Percentiles rank a stretch among this genome's conserved stretches.
Conservation (phyloP, 2,797 vertebrate species). For the Lepilemur septentrionalis region DNA sequence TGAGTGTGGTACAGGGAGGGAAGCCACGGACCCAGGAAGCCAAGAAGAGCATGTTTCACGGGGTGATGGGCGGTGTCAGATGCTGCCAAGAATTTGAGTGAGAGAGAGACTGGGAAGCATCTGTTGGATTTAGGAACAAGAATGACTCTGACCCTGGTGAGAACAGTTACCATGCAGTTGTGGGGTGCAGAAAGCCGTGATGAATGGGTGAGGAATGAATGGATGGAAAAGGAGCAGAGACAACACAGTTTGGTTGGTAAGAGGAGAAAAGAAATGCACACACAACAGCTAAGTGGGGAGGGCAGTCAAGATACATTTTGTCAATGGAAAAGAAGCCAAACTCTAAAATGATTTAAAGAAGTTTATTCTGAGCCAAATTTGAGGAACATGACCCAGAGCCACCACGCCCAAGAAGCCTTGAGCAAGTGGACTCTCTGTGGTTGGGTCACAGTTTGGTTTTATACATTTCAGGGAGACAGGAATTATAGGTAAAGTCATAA, state of each 20-base stretch:
- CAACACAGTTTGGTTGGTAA: not conserved
- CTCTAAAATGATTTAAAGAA: too few species aligned
- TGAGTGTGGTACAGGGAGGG: not conserved
- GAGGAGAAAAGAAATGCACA: not conserved
- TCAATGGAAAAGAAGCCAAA: too few species aligned
- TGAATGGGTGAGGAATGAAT: not conserved
- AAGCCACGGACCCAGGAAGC: not conserved
- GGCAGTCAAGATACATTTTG: not conserved
- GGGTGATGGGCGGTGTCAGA: not conserved
- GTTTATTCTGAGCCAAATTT: too few species aligned
- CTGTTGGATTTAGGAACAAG: not conserved
- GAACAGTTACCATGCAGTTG: not conserved
- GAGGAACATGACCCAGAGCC: too few species aligned
- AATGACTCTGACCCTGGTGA: not conserved
- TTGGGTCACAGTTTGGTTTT: too few species aligned
- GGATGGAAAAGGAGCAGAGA: not conserved
- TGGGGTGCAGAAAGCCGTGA: not conserved
- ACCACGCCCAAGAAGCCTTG: too few species aligned
- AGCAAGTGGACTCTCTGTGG: too few species aligned
- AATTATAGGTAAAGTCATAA: too few species aligned
- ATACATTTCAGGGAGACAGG: too few species aligned
- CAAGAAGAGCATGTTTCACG: not conserved
- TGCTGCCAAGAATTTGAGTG: not conserved
- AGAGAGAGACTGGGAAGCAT: not conserved
- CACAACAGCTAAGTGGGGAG: not conserved